Percentiles rank a stretch among this genome's conserved stretches.
Evolutionary conservation across 2,797 vertebrate species (phyloP).

Genomic region (Thalassophryne amazonica): DNA sequence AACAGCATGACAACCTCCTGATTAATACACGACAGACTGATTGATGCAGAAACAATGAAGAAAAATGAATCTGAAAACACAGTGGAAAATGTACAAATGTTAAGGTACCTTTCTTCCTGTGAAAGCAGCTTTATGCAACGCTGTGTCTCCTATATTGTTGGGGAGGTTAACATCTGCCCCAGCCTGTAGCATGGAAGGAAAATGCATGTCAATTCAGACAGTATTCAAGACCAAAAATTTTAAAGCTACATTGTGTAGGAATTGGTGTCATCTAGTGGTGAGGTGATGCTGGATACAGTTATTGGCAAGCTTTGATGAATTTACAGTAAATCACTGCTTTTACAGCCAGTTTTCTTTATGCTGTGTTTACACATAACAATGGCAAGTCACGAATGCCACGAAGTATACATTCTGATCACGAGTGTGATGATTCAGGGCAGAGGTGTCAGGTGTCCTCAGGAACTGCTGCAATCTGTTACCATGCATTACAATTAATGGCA

Average conservation of each 20-base stretch:
- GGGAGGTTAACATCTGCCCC: constrained; percentile 89
- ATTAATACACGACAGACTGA: constrained; percentile 55
- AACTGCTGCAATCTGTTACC: no score
- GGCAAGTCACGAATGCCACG: no score
- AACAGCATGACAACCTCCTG: constrained; percentile 96
- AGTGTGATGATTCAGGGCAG: no score
- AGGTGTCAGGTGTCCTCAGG: no score
- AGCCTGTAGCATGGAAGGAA: constrained; percentile 73
- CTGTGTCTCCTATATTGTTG: constrained; percentile 93
- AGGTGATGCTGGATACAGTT: no score
- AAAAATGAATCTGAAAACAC: not conserved
- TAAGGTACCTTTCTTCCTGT: constrained; percentile 90
- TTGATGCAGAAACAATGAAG: constrained; percentile 13
- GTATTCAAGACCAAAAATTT: constrained; percentile 1
- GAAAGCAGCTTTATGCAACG: constrained; percentile 94
- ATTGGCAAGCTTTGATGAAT: no score
- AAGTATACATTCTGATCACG: no score
- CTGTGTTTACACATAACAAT: no score
- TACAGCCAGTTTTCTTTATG: no score
- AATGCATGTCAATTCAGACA: not conserved
- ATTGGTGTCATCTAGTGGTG: no score
- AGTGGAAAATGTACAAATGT: not conserved
- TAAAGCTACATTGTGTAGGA: not conserved
- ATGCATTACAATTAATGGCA: no score
- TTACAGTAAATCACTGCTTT: no score